A percentile compares a stretch with the other conserved stretches of the same genome.
These are phyloP conservation scores for Dione juno DNA, from an alignment of 2,888 invertebrate genomes.

Conservation along the genomic window DNA sequence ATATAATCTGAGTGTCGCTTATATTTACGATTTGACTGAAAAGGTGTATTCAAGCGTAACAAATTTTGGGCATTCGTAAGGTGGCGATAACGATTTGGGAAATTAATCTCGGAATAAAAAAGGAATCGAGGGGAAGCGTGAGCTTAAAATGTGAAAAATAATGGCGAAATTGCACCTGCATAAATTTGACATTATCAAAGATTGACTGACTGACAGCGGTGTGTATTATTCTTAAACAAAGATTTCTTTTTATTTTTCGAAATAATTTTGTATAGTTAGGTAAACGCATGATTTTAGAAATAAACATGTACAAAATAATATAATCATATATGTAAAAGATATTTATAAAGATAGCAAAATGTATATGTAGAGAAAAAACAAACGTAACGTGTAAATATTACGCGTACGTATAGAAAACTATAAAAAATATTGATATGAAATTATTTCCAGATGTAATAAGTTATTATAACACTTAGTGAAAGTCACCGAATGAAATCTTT, in stretches of 20 bases:
- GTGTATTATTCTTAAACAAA: not conserved
- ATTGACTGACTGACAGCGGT: not conserved
- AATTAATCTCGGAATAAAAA: slow-evolving; percentile 77
- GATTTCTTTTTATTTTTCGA: not conserved
- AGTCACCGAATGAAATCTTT: slow-evolving; percentile 79
- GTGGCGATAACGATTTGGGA: slow-evolving; percentile 78
- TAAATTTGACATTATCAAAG: not conserved
- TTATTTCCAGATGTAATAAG: slow-evolving; percentile 66
- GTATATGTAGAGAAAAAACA: not conserved
- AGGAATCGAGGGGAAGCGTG: slow-evolving; percentile 52
- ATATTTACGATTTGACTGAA: slow-evolving; percentile 81
- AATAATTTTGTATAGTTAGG: not conserved
- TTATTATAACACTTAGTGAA: slow-evolving; percentile 76
- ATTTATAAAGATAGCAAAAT: too few species aligned
- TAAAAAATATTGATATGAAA: slow-evolving; percentile 32
- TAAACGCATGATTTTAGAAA: too few species aligned
- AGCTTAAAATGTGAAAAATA: slow-evolving; percentile 37
- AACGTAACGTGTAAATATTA: not conserved
- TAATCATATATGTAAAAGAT: too few species aligned
- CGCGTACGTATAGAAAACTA: not conserved
- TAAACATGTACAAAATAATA: too few species aligned
- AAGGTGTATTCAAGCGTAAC: slow-evolving; percentile 81
- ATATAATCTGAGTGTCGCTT: slow-evolving; percentile 77
- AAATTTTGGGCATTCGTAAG: slow-evolving; percentile 80
- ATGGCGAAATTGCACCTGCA: slow-evolving; percentile 39